These are phyloP conservation scores for Acleris cristana DNA, from an alignment of 2,888 invertebrate species.

Conservation along the genomic window DNA sequence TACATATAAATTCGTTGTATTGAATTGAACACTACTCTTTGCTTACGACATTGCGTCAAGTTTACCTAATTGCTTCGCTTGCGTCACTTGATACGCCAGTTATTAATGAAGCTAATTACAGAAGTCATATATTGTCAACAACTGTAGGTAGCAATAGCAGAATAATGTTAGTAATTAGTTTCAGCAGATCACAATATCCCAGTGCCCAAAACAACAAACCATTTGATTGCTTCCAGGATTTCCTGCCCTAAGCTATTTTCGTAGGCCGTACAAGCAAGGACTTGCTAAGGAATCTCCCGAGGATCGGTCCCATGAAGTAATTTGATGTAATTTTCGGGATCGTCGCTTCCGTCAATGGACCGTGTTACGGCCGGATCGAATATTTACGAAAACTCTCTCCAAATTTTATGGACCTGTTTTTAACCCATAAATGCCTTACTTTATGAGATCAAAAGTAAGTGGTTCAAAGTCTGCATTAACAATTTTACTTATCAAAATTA, in stretches of 20 bases:
- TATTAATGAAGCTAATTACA: not conserved
- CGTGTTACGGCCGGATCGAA: conserved; percentile 48
- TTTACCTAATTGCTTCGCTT: not conserved
- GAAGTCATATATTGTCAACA: not conserved
- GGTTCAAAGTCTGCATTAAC: conserved; percentile 33
- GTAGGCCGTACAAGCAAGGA: conserved; percentile 1
- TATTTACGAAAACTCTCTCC: conserved; percentile 44
- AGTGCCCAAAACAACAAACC: not conserved
- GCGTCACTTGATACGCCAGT: not conserved
- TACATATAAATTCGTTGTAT: no score
- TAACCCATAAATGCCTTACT: conserved; percentile 44
- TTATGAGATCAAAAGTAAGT: conserved; percentile 7
- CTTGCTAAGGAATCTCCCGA: not conserved
- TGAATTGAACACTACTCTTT: no score
- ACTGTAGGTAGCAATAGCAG: not conserved
- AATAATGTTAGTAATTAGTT: not conserved
- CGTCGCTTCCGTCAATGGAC: conserved; percentile 56
- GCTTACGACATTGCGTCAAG: not conserved
- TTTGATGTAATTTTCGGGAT: conserved; percentile 63
- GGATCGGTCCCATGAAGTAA: conserved; percentile 45
- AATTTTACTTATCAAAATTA: not conserved
- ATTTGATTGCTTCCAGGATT: not conserved
- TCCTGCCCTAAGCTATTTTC: conserved; percentile 1
- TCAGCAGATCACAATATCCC: not conserved
- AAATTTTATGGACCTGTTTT: conserved; percentile 55